Base-by-base conservation (phyloP, 2,888 invertebrate species). In the Drosophila falleni region DNA sequence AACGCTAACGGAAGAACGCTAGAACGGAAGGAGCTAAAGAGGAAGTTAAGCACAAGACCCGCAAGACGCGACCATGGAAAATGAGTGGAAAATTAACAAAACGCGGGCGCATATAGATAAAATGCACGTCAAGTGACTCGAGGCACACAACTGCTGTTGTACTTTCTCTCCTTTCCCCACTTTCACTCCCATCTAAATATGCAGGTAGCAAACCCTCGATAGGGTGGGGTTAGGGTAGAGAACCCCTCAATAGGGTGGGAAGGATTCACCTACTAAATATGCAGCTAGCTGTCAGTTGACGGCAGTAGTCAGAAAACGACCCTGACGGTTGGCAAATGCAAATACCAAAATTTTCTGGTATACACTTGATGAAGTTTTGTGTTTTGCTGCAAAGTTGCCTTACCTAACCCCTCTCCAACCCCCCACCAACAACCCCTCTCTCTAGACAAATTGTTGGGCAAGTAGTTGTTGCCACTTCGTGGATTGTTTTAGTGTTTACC, bases 51-150 rank as follows among this genome's bases (percentile, higher is more conserved):
- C 13, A 13, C 5, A 37, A n/a, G n/a, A 44, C 16, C 46, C 46
- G 31, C 39, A 39, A 54, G 39, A 41, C 46, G 41, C 54, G 66
- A 81, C 81, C 84, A 71, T 59, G 60, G 67, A 71, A 75, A 78
- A 79, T 84, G 88, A 83, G 86, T 83, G 58, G 75, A 84, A 84
- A 84, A 84, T 84, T 84, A 84, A 88, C 83, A 84, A 86, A 88
- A 78, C 80, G 83, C 74, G 62, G 26, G 44, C 46, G 67, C 60
- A 63, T 72, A 73, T 71, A 79, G 88, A 82, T 76, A 82, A 79
- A 87, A 67, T 65, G 81, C 84, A 73, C 68, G 71, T 70, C 47
- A 58, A 78, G 49, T 59, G 73, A 77, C 77, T 76, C 41, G 41
- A 41, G 66, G 56, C 49, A 59, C 31, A 63, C 49, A 60, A 46